Base-by-base conservation (phyloP, 1,140 invertebrate species). In the Muscidifurax raptorellus region DNA sequence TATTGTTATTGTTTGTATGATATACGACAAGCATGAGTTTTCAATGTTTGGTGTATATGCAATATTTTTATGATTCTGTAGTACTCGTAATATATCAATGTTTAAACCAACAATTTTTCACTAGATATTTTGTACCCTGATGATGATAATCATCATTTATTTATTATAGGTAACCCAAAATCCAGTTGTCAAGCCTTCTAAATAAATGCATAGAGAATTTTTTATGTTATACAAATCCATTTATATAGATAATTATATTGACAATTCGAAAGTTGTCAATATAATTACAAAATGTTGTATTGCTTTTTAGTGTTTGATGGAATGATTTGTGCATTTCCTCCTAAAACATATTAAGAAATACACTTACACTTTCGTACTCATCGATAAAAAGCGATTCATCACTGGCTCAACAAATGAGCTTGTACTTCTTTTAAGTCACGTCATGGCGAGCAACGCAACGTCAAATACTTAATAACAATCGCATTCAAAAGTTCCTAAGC, bases 391-490 rank as follows among this genome's bases (percentile, higher is more conserved):
- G 72, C 69, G n/a, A 80, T 74, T 84, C 71, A 80, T 77, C 83
- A 81, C 83, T 81, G 71, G 72, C 83, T 85, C 79, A 81, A 81
- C 28, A 79, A 81, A 81, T 77, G 83, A 81, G 79, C 79, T 85
- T 80, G 79, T 85, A 85, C 79, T 77, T 75, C 10, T 75, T 84
- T 66, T 76, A 84, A 75, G 78, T 84, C 71, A 80, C 83, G 71
- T 80, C 44, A 76, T 80, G 64, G 27, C 30, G 4, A 81, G 76
- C 69, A 76, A 85, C 71, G 72, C 40, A 80, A 76, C 59, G 64
- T 80, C 47, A 81, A 85, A 77, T 77, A 80, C 72, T 76, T 59
- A 77, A 85, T 47, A 81, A 81, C 32, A 47, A 75, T 80, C 71
- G 67, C 71, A 76, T 22, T 67, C 25, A 40, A 84, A 7, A 59